These are phyloP conservation scores for Drosophila serrata DNA, from an alignment of 1,140 invertebrate genomes.

Conservation along the genomic window DNA sequence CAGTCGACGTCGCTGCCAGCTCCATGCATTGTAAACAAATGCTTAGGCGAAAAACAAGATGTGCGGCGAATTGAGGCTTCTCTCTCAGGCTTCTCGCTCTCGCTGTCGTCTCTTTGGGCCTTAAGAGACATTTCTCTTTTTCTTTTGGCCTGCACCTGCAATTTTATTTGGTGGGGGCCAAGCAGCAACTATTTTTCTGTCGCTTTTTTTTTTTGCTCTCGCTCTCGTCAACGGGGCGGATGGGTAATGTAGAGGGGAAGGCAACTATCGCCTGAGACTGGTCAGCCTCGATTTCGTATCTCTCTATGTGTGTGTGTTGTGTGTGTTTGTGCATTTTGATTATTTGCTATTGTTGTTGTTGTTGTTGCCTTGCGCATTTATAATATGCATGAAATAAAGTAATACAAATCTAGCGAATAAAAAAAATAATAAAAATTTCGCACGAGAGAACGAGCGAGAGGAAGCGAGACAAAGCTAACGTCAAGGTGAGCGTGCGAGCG, in stretches of 20 bases:
- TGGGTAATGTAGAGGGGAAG: constrained; percentile 25
- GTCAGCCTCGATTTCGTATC: constrained; percentile 32
- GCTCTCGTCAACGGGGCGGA: constrained; percentile 5
- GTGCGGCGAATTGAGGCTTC: constrained; percentile 34
- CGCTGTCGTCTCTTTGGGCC: constrained; percentile 41
- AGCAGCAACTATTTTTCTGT: constrained; percentile 26
- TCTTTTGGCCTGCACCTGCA: constrained; percentile 73
- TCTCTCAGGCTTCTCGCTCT: constrained; percentile 19
- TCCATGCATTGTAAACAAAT: constrained; percentile 61
- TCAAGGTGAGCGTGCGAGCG: constrained; percentile 40
- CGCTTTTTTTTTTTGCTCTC: constrained; percentile 14
- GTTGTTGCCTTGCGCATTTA: constrained; percentile 67
- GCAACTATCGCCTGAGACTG: constrained; percentile 64
- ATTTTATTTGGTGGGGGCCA: constrained; percentile 27
- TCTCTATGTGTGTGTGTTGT: constrained; percentile 7
- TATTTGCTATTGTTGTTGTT: constrained; percentile 39
- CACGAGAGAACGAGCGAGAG: constrained; percentile 4
- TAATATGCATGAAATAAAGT: constrained; percentile 73
- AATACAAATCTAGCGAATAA: constrained; percentile 63
- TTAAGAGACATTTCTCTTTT: constrained; percentile 70
- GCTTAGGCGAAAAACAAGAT: constrained; percentile 60
- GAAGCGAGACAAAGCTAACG: constrained; percentile 27
- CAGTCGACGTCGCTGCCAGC: constrained; percentile 12
- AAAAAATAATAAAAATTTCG: constrained; percentile 32
- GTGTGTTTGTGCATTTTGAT: constrained; percentile 24